A percentile compares a stretch with the other conserved stretches of the same genome.
Evolutionary conservation across 2,797 vertebrate genomes (phyloP).

Genomic region (Lepus townsendii): DNA sequence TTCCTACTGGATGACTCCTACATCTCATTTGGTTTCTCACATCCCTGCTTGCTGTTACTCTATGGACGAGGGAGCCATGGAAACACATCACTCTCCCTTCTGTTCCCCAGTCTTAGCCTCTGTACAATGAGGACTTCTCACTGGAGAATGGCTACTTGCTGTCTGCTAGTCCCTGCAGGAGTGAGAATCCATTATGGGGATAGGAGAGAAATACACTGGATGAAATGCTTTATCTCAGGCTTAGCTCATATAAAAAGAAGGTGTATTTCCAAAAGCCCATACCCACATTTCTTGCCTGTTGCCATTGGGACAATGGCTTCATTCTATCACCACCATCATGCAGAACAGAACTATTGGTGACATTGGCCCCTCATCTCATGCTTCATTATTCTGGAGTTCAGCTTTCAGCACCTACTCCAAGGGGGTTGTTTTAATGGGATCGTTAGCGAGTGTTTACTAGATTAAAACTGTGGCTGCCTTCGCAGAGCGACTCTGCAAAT

Average conservation of each 20-base stretch:
- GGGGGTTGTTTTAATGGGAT: constrained; percentile 83
- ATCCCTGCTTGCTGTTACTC: neutral
- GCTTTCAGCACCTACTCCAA: constrained; percentile 77
- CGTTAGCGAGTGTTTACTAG: constrained; percentile 80
- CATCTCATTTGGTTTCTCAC: neutral
- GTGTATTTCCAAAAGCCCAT: neutral
- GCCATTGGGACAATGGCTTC: constrained; percentile 66
- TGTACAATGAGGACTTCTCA: constrained; percentile 25
- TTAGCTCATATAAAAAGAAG: constrained; percentile 44
- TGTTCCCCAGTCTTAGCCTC: neutral
- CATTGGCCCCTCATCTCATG: constrained; percentile 73
- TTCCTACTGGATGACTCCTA: neutral
- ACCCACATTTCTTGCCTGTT: neutral
- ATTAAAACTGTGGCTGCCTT: constrained; percentile 78
- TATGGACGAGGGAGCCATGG: neutral
- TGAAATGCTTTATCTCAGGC: neutral
- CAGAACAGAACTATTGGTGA: constrained; percentile 69
- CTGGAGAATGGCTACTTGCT: constrained; percentile 43
- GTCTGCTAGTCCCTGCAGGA: neutral
- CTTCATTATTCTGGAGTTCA: constrained; percentile 82
- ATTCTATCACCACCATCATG: constrained; percentile 65
- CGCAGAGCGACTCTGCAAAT: constrained; percentile 80
- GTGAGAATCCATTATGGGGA: neutral
- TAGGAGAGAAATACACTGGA: neutral
- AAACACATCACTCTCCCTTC: neutral